phyloP scores from a whole-genome alignment of 2,113 vertebrate genomes.

The Neoarius graeffei region DNA sequence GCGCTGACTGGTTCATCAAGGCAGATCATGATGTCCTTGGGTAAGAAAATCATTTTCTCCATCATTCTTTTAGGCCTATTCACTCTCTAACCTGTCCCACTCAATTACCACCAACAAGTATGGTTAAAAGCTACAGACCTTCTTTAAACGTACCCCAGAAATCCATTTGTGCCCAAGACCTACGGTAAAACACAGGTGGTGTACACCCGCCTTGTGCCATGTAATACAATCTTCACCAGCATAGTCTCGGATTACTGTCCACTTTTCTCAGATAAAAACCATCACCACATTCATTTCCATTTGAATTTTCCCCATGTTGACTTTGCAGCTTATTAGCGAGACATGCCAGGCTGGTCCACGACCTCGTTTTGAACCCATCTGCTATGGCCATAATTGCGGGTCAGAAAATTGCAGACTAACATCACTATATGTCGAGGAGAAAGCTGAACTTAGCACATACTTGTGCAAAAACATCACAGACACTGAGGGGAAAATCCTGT shows the following conservation, averaged over 20 bases:
- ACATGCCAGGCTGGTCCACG: neutral
- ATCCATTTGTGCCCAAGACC: neutral
- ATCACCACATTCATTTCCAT: neutral
- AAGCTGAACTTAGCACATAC: neutral
- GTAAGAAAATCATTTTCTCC: slow-evolving; percentile 14
- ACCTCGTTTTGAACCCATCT: neutral
- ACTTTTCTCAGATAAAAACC: neutral
- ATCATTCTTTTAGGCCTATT: neutral
- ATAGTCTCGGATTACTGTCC: neutral
- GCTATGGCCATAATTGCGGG: slow-evolving; percentile 4
- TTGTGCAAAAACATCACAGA: neutral
- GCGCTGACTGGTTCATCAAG: slow-evolving; percentile 13
- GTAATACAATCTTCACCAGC: too few species aligned
- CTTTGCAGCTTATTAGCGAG: neutral
- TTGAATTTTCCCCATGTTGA: neutral
- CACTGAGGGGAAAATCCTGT: neutral
- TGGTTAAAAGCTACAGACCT: neutral
- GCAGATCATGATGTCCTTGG: neutral
- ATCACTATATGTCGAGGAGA: neutral
- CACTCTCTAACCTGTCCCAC: neutral
- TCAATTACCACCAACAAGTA: neutral
- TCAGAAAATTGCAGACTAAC: slow-evolving; percentile 1
- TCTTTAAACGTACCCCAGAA: neutral
- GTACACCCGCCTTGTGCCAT: neutral
- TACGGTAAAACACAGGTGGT: neutral